Conservation (phyloP, 2,888 invertebrate genomes). For the Syrphus vitripennis region DNA sequence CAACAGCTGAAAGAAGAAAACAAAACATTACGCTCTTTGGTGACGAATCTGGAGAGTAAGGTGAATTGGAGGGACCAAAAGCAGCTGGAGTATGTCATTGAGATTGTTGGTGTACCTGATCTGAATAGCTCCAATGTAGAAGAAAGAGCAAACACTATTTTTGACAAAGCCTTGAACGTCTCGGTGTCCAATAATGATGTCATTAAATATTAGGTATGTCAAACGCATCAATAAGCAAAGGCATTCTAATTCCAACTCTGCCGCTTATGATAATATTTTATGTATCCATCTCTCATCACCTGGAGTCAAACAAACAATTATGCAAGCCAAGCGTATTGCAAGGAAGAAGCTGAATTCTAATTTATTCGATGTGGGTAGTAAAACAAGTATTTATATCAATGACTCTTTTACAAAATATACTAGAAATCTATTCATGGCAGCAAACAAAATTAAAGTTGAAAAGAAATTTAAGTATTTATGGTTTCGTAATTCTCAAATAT, state of each 20-base stretch:
- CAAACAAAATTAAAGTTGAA: background rate
- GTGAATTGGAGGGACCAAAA: no score
- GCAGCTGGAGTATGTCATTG: no score
- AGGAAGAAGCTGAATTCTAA: constrained; percentile 3
- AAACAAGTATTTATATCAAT: background rate
- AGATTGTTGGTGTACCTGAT: constrained; percentile 11
- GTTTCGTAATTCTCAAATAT: background rate
- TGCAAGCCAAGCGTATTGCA: background rate
- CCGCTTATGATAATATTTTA: no score
- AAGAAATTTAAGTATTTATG: constrained; percentile 5
- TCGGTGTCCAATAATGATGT: background rate
- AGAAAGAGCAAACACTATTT: background rate
- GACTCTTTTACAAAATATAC: background rate
- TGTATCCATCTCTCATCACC: no score
- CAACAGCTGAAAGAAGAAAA: constrained; percentile 16
- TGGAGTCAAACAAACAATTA: no score
- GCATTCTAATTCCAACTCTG: no score
- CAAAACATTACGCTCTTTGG: background rate
- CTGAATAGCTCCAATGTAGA: background rate
- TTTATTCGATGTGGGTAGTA: constrained; percentile 3
- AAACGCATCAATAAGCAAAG: no score
- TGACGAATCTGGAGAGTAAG: background rate
- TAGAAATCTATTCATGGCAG: no score
- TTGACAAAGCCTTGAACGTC: no score
- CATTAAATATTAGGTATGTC: background rate